Conservation (phyloP, 2,113 vertebrate genomes). For the Eolophus roseicapilla region DNA sequence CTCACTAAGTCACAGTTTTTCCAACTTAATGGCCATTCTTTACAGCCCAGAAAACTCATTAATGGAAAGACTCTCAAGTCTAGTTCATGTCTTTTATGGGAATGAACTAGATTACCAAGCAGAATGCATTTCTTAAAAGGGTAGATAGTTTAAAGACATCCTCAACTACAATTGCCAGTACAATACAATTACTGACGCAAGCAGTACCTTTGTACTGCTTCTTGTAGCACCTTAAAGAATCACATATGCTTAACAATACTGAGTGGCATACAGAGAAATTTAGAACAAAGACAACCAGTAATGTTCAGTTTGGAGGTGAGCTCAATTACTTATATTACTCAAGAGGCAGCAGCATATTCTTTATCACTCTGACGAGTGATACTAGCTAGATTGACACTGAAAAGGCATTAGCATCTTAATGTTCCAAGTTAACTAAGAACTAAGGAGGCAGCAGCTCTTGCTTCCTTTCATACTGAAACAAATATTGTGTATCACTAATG, state of each 20-base stretch:
- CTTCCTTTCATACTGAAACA: not conserved
- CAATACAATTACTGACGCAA: not conserved
- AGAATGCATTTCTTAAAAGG: conserved; percentile 13
- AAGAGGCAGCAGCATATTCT: not conserved
- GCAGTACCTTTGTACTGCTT: not conserved
- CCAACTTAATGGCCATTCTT: conserved; percentile 65
- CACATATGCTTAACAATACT: not conserved
- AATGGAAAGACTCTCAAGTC: conserved; percentile 45
- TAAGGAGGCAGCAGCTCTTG: not conserved
- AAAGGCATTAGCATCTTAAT: not conserved
- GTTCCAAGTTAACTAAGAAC: not conserved
- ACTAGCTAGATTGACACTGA: not conserved
- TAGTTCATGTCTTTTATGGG: conserved; percentile 36
- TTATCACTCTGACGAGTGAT: not conserved
- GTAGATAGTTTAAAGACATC: not conserved
- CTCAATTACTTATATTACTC: not conserved
- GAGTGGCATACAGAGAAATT: not conserved
- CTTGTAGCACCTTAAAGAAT: not conserved
- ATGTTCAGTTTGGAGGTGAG: not conserved
- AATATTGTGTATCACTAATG: not conserved
- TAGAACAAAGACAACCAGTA: not conserved
- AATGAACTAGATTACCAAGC: conserved; percentile 19
- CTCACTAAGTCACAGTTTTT: conserved; percentile 69
- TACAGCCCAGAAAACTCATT: conserved; percentile 65
- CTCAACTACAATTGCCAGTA: not conserved